Evolutionary conservation across 2,113 vertebrate species (phyloP).

Genomic region (Tachycineta bicolor): DNA sequence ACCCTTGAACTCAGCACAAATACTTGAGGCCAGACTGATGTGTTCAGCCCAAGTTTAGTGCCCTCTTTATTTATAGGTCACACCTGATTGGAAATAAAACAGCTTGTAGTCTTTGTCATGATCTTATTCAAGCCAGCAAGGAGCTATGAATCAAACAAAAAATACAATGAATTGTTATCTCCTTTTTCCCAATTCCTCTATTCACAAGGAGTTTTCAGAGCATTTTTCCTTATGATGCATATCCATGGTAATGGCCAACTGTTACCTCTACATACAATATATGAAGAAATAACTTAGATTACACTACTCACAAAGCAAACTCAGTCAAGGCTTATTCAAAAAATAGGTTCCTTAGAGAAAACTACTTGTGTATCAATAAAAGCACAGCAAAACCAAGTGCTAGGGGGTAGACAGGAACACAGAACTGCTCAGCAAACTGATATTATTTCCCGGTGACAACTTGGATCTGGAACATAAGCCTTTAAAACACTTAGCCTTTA

Average conservation of each 20-base stretch:
- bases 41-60: neutral
- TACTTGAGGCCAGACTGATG: neutral
- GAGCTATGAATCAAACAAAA: neutral
- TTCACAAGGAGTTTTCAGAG: neutral
- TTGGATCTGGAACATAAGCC: neutral
- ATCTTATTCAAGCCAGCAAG: neutral
- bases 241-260: neutral
- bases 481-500: neutral
- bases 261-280: neutral
- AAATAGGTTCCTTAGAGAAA: neutral
- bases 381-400: neutral
- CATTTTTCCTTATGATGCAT: neutral
- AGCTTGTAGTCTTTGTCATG: neutral
- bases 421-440: neutral
- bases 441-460: neutral
- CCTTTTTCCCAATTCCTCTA: neutral
- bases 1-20: neutral
- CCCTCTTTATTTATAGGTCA: conserved; percentile 2
- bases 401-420: neutral
- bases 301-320: neutral
- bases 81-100: neutral
- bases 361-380: neutral
- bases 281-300: neutral
- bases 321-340: neutral
- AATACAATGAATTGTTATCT: neutral